Conservation (phyloP, 1,140 invertebrate species). For the Thrips palmi region DNA sequence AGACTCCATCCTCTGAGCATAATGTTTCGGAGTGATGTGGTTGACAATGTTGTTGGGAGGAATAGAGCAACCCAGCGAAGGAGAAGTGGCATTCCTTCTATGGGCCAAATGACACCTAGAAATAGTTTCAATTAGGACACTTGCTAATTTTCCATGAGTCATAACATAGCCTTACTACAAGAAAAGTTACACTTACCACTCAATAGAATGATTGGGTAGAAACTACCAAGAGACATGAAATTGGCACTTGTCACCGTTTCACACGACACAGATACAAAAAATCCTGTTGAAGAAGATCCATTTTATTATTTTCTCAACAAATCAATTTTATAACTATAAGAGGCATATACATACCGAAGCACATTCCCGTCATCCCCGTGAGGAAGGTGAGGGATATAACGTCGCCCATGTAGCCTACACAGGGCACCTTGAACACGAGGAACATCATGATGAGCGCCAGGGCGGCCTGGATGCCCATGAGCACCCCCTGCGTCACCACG, state of each 20-base stretch:
- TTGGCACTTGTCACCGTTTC: constrained; percentile 18
- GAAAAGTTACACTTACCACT: no score
- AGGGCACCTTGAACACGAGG: constrained; percentile 28
- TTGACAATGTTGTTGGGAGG: constrained; percentile 37
- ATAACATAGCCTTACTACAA: no score
- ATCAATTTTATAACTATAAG: no score
- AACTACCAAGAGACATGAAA: constrained; percentile 20
- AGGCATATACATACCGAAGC: constrained; percentile 31
- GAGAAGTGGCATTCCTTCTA: constrained; percentile 29
- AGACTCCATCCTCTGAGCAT: constrained; percentile 36
- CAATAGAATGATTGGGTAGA: constrained; percentile 19
- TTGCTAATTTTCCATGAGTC: no score
- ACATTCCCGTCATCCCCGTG: constrained; percentile 35
- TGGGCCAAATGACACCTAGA: constrained; percentile 21
- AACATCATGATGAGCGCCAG: constrained; percentile 30
- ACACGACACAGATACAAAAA: constrained; percentile 18
- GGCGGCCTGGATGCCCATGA: constrained; percentile 70
- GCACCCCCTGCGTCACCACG: constrained; percentile 66
- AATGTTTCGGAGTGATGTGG: constrained; percentile 35
- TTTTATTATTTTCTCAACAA: no score
- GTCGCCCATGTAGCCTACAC: constrained; percentile 26
- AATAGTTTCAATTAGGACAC: no score
- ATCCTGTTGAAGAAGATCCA: constrained; percentile 18
- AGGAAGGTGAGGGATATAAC: constrained; percentile 29
- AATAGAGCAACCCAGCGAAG: constrained; percentile 31